These are phyloP conservation scores for Leucophora obtusa DNA, from an alignment of 2,888 invertebrate species.

Conservation along the genomic window DNA sequence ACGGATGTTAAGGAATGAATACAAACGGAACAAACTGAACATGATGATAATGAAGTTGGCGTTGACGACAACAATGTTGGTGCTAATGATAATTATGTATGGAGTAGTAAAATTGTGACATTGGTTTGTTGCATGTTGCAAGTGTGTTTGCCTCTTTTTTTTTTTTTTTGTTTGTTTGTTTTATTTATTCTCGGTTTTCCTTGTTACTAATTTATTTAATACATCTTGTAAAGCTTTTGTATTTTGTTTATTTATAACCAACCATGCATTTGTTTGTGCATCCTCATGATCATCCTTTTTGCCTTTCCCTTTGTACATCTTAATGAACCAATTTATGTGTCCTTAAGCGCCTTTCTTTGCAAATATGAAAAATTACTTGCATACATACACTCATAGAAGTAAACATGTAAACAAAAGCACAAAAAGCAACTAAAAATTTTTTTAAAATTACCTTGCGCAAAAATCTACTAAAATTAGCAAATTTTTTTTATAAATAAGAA, in stretches of 20 bases:
- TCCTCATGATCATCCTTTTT: constrained; percentile 34
- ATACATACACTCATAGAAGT: too few relatives aligned
- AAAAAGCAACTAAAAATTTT: too few relatives aligned
- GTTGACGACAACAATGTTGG: constrained; percentile 7
- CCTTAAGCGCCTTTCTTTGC: constrained; percentile 38
- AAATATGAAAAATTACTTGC: not conserved
- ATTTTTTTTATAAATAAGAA: too few relatives aligned
- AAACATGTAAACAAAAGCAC: too few relatives aligned
- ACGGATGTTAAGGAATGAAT: constrained; percentile 59
- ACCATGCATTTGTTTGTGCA: constrained; percentile 26
- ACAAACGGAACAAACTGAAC: constrained; percentile 19
- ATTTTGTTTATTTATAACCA: not conserved
- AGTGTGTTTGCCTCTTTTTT: constrained; percentile 34
- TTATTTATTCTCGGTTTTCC: not conserved
- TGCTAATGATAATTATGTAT: constrained; percentile 49
- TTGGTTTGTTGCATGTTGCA: constrained; percentile 34
- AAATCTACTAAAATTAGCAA: too few relatives aligned
- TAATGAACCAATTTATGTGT: constrained; percentile 62
- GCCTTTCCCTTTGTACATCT: constrained; percentile 39
- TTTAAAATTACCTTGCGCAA: too few relatives aligned
- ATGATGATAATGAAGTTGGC: constrained; percentile 3
- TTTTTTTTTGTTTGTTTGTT: not conserved
- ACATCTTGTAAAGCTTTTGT: constrained; percentile 45
- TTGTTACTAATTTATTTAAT: constrained; percentile 59
- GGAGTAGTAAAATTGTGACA: constrained; percentile 26